phyloP scores from a whole-genome alignment of 2,113 vertebrate genomes.

The Pungitius pungitius region DNA sequence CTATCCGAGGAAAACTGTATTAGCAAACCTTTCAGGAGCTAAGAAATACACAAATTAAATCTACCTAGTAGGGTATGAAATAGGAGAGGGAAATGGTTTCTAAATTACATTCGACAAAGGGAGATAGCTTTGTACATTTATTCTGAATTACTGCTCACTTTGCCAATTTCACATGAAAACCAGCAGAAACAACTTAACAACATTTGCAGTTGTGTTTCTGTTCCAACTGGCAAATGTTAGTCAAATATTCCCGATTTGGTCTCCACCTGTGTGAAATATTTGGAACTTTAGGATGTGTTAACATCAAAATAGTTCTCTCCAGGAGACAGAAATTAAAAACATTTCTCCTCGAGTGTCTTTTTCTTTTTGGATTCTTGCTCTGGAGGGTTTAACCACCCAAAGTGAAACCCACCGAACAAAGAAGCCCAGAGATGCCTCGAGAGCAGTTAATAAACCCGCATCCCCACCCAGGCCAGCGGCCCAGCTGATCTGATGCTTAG shows the following conservation, averaged over 20 bases:
- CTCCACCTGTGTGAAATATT: not conserved
- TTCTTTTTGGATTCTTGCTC: not conserved
- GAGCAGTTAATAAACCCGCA: conserved; percentile 49
- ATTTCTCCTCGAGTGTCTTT: not conserved
- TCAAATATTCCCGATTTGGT: not conserved
- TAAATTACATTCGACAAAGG: not conserved
- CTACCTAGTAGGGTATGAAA: not conserved
- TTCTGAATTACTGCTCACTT: not conserved
- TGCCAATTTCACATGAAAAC: not conserved
- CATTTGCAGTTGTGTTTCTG: not conserved
- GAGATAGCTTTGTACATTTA: not conserved
- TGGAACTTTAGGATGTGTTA: not conserved
- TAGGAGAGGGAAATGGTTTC: not conserved
- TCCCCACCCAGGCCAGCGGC: conserved; percentile 47
- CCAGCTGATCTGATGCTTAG: conserved; percentile 75
- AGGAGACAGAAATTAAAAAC: not conserved
- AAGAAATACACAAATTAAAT: conserved; percentile 11
- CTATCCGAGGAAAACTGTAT: conserved; percentile 10
- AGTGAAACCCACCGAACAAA: conserved; percentile 25
- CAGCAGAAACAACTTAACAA: not conserved
- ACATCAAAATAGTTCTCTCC: not conserved
- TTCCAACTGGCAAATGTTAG: not conserved
- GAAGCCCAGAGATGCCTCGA: conserved; percentile 45
- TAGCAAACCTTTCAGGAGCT: conserved; percentile 8
- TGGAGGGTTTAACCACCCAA: not conserved